phyloP scores from a whole-genome alignment of 1,140 invertebrate genomes.

The Drosophila auraria region DNA sequence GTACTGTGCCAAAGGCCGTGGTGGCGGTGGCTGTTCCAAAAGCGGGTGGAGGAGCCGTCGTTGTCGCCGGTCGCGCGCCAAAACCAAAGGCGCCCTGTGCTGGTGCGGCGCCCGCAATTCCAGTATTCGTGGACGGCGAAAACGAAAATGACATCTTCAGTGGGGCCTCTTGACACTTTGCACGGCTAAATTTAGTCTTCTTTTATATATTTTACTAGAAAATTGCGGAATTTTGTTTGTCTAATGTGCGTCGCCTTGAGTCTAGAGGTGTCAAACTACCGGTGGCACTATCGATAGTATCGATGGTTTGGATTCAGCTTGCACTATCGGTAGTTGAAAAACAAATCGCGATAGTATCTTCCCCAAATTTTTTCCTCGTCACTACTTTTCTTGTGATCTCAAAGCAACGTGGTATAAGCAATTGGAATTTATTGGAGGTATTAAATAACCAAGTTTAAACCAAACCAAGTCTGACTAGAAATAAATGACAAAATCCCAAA shows the following conservation, averaged over 20 bases:
- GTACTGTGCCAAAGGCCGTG: slow-evolving; percentile 45
- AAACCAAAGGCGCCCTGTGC: slow-evolving; percentile 61
- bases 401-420: too few species aligned
- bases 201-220: slow-evolving; percentile 12
- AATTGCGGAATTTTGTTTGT: slow-evolving; percentile 5
- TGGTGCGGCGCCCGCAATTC: slow-evolving; percentile 46
- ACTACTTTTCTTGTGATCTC: too few species aligned
- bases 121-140: slow-evolving; percentile 52
- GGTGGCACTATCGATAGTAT: neutral
- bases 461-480: too few species aligned
- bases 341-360: too few species aligned
- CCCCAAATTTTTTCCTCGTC: too few species aligned
- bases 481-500: too few species aligned
- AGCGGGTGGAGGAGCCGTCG: slow-evolving; percentile 41
- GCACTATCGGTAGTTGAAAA: too few species aligned
- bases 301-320: too few species aligned
- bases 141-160: slow-evolving; percentile 75
- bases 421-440: too few species aligned
- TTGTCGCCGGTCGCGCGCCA: slow-evolving; percentile 62
- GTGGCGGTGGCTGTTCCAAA: slow-evolving; percentile 41
- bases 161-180: neutral
- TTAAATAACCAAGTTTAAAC: too few species aligned
- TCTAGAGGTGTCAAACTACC: neutral
- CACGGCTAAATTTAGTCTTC: neutral
- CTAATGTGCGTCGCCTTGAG: slow-evolving; percentile 18